Base-by-base conservation (phyloP, 1,140 invertebrate genomes). In the Liolophura sinensis region DNA sequence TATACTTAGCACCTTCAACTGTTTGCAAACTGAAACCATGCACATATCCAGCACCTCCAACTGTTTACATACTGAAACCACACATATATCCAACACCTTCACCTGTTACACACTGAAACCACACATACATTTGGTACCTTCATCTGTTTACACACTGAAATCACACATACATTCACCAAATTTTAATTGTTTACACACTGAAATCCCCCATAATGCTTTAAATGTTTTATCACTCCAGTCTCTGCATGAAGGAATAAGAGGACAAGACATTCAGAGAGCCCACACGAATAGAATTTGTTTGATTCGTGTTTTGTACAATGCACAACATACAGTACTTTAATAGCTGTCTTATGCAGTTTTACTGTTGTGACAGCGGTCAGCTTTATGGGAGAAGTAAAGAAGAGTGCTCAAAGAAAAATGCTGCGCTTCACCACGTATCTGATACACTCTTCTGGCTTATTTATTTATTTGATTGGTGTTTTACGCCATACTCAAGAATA, bases 61-160 rank as follows among this genome's bases (percentile, higher is more conserved):
- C n/a, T 7, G 27, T 58, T 40, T 40, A 3, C 31, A 40, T 9
- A 40, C 3, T 40, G 9, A n/a, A n/a, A n/a, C n/a, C n/a, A n/a
- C n/a, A n/a, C n/a, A n/a, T n/a, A n/a, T n/a, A n/a, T n/a, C n/a
- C n/a, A n/a, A n/a, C n/a, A n/a, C n/a, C 62, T 78, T 84, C 1
- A 22, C 69, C 47, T 73, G 71, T 60, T 68, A 52, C 1, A 3
- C 5, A 11, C 24, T 59, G 18, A 20, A 20, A 58, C 49, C 9
- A 16, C 12, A 24, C 18, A 58, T 27, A 1, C 20, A 24, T n/a
- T n/a, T n/a, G n/a, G 4, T 7, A 6, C 18, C 20, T 22, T 18
- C 1, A 58, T 3, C n/a, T 7, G 27, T 58, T 40, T 40, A 52
- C 1, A 3, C 5, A 11, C 24, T 59, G 18, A 20, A 20, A 58